phyloP scores from a whole-genome alignment of 2,113 vertebrate species.

The Silurus meridionalis region DNA sequence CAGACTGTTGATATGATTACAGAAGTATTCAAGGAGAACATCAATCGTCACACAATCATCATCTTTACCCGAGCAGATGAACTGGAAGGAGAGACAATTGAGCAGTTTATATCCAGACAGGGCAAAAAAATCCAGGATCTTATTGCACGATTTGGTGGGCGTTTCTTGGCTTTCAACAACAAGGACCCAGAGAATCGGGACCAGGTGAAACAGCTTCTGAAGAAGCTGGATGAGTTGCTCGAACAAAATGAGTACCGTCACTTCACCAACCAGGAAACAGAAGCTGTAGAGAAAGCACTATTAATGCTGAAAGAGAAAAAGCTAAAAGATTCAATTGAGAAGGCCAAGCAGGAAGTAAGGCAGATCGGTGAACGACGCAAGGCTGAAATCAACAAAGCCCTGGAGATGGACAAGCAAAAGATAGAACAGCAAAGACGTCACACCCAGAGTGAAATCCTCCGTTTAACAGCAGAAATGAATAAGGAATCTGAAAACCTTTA shows the following conservation, averaged over 20 bases:
- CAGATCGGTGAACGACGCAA: neutral
- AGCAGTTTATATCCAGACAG: constrained; percentile 37
- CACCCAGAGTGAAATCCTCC: neutral
- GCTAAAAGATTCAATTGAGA: neutral
- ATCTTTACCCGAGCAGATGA: constrained; percentile 49
- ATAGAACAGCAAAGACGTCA: neutral
- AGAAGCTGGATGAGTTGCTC: constrained; percentile 28
- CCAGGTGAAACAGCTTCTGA: constrained; percentile 43
- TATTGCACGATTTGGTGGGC: constrained; percentile 30
- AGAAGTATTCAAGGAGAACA: constrained; percentile 21
- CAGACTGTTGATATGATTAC: constrained; percentile 23
- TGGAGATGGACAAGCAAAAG: neutral
- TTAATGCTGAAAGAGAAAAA: neutral
- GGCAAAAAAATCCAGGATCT: constrained; percentile 7
- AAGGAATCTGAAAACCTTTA: neutral
- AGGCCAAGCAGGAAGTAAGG: neutral
- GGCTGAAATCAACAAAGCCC: neutral
- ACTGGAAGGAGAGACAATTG: constrained; percentile 25
- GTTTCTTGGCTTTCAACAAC: constrained; percentile 46
- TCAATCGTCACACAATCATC: constrained; percentile 40
- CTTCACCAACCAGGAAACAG: neutral
- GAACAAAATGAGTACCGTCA: neutral
- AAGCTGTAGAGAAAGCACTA: neutral
- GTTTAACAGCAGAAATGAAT: neutral
- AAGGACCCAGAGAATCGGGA: constrained; percentile 13